Percentiles rank a stretch among this genome's conserved stretches.
Evolutionary conservation across 2,113 vertebrate species (phyloP).

Genomic region (Tyto alba): DNA sequence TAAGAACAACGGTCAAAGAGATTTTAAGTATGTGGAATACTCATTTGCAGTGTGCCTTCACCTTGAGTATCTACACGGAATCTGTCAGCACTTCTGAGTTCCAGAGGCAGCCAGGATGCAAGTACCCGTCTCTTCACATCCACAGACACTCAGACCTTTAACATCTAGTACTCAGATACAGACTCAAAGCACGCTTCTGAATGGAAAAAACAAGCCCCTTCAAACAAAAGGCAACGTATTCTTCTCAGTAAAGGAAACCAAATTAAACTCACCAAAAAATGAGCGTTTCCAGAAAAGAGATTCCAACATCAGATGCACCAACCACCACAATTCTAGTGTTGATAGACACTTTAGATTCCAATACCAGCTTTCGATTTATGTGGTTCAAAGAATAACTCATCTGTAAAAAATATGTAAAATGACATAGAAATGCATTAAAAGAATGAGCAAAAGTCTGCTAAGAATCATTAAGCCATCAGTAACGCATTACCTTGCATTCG

Average conservation of each 20-base stretch:
- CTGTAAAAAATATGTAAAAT: slow-evolving; percentile 60
- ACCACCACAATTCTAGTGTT: slow-evolving; percentile 90
- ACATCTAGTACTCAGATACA: neutral
- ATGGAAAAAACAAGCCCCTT: neutral
- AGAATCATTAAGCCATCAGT: neutral
- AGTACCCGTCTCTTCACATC: neutral
- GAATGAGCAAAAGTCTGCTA: neutral
- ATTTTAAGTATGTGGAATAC: neutral
- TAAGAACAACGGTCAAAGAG: neutral
- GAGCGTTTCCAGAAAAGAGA: slow-evolving; percentile 87
- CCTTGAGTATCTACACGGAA: neutral
- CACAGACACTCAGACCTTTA: neutral
- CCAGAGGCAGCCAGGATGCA: neutral
- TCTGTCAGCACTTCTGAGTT: neutral
- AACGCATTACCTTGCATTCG: neutral
- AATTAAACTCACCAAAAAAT: slow-evolving; percentile 80
- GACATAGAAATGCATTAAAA: neutral
- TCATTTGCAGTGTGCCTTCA: neutral
- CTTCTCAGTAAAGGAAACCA: neutral
- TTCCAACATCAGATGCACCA: slow-evolving; percentile 86
- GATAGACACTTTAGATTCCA: slow-evolving; percentile 83
- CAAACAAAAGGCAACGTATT: neutral
- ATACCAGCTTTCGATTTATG: slow-evolving; percentile 84
- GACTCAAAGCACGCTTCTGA: neutral
- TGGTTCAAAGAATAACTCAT: slow-evolving; percentile 80